Evolutionary conservation across 2,797 vertebrate genomes (phyloP).

Genomic region (Pempheris klunzingeri): DNA sequence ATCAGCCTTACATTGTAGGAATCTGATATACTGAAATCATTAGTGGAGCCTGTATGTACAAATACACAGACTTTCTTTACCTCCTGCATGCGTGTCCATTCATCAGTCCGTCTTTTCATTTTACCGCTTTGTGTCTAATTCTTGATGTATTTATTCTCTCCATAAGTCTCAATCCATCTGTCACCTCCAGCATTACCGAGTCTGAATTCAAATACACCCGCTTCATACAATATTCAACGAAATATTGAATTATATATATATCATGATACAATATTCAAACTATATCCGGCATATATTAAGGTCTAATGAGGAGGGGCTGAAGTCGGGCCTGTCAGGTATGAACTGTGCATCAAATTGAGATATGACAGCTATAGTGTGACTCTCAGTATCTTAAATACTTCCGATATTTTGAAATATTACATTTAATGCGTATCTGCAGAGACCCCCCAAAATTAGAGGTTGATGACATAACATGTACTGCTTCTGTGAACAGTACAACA

Average conservation of each 20-base stretch:
- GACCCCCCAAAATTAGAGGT: not conserved
- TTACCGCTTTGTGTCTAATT: constrained; percentile 15
- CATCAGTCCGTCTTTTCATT: constrained; percentile 1
- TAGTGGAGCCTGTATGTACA: not conserved
- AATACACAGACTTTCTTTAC: not conserved
- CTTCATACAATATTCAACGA: constrained; percentile 61
- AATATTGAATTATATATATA: constrained; percentile 54
- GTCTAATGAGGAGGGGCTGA: constrained; percentile 39
- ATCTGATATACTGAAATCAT: constrained; percentile 12
- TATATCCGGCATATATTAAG: constrained; percentile 38
- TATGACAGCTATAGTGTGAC: not conserved
- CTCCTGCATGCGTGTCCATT: not conserved
- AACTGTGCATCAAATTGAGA: constrained; percentile 12
- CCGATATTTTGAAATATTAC: too few species aligned
- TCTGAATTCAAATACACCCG: constrained; percentile 56
- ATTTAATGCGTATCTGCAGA: too few species aligned
- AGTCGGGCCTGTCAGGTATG: constrained; percentile 24
- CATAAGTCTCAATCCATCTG: not conserved
- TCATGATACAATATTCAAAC: constrained; percentile 57
- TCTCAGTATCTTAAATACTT: not conserved
- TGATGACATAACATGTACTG: not conserved
- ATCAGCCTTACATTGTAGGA: constrained; percentile 24
- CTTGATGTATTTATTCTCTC: constrained; percentile 41
- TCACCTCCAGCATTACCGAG: constrained; percentile 13
- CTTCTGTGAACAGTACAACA: too few species aligned